Percentiles rank a stretch among this genome's conserved stretches.
These are phyloP conservation scores for Pantala flavescens DNA, from an alignment of 1,140 invertebrate genomes.

Conservation along the genomic window DNA sequence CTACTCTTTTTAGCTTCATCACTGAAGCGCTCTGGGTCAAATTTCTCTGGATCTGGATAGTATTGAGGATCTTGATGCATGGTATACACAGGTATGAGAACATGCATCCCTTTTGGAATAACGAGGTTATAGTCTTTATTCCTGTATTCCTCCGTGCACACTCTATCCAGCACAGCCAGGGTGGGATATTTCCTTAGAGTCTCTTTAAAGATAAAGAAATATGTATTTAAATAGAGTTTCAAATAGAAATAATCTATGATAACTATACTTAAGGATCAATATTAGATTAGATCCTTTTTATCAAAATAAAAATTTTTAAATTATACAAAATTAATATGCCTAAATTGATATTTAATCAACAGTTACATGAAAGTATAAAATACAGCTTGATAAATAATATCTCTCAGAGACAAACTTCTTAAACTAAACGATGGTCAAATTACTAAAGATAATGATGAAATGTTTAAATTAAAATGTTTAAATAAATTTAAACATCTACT, in stretches of 20 bases:
- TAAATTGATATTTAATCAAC: not conserved
- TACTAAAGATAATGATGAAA: no score
- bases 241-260: not conserved
- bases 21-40: constrained; percentile 46
- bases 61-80: constrained; percentile 30
- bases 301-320: no score
- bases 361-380: not conserved
- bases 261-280: not conserved
- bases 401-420: no score
- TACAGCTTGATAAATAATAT: not conserved
- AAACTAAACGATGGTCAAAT: no score
- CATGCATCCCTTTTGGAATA: constrained; percentile 20
- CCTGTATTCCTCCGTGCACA: constrained; percentile 39
- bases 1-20: constrained; percentile 27
- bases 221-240: not conserved
- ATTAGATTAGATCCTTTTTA: not conserved
- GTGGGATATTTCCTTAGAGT: constrained; percentile 48
- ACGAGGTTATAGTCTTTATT: constrained; percentile 32
- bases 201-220: constrained; percentile 29
- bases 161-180: constrained; percentile 38
- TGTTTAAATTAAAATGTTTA: no score
- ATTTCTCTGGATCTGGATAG: constrained; percentile 43
- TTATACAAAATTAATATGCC: no score
- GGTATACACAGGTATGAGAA: constrained; percentile 21
- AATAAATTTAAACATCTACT: not conserved